A percentile compares a stretch with the other conserved stretches of the same genome.
These are phyloP conservation scores for Rhinoderma darwinii DNA, from an alignment of 2,113 vertebrate species.

Conservation along the genomic window DNA sequence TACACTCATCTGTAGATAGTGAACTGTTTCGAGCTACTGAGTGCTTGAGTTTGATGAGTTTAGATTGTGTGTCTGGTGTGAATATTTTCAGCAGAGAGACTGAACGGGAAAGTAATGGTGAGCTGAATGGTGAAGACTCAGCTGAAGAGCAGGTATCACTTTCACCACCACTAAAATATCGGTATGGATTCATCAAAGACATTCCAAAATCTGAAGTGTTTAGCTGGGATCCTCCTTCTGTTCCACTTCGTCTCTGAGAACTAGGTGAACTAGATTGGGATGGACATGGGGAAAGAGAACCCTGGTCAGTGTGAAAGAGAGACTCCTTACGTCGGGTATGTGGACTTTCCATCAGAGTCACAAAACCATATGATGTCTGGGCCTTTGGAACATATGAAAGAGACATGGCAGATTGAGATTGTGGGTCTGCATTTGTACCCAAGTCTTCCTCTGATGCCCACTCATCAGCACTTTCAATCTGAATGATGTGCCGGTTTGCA, in stretches of 20 bases:
- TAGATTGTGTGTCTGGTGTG: slow-evolving; percentile 91
- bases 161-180: slow-evolving; percentile 92
- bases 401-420: slow-evolving; percentile 88
- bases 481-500: slow-evolving; percentile 90
- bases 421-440: slow-evolving; percentile 83
- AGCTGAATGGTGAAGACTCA: slow-evolving; percentile 92
- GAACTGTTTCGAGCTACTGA: slow-evolving; percentile 90
- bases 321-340: slow-evolving; percentile 95
- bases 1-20: slow-evolving; percentile 90
- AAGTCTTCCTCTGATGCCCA: slow-evolving; percentile 69
- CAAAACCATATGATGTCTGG: slow-evolving; percentile 92
- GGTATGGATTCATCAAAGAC: slow-evolving; percentile 86
- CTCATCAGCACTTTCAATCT: slow-evolving; percentile 92
- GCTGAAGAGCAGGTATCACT: slow-evolving; percentile 96
- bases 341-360: slow-evolving; percentile 92
- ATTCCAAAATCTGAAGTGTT: slow-evolving; percentile 76
- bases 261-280: slow-evolving; percentile 84
- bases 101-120: slow-evolving; percentile 90
- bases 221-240: slow-evolving; percentile 74
- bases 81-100: slow-evolving; percentile 93
- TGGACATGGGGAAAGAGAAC: slow-evolving; percentile 75
- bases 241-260: slow-evolving; percentile 72
- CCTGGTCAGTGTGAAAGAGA: slow-evolving; percentile 91
- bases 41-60: slow-evolving; percentile 90
- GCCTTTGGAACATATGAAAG: slow-evolving; percentile 93